Conservation (phyloP, 2,797 vertebrate species). For the Halcyon chelicuti region DNA sequence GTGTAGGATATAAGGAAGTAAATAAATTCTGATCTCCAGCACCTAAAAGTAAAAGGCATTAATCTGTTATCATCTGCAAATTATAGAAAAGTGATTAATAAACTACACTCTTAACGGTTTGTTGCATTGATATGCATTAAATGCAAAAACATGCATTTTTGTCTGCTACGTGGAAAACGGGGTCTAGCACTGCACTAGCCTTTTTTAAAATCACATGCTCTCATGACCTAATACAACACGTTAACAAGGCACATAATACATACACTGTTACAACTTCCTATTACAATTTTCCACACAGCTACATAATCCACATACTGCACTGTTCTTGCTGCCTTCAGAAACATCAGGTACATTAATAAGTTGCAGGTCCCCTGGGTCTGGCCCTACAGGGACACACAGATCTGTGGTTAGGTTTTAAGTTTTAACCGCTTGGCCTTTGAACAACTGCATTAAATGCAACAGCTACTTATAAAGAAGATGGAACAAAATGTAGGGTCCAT, state of each 20-base stretch:
- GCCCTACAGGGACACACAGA: neutral
- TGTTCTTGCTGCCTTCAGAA: neutral
- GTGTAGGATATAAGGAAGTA: conserved; percentile 88
- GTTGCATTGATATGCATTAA: neutral
- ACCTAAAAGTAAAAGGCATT: conserved; percentile 79
- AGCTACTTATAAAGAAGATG: neutral
- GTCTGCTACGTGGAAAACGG: neutral
- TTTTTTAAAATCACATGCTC: neutral
- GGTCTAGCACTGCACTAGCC: neutral
- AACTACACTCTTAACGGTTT: neutral
- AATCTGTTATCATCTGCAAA: neutral
- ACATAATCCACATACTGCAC: rapidly evolving
- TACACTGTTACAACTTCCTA: neutral
- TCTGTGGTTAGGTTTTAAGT: neutral
- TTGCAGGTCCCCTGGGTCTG: neutral
- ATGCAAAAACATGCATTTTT: neutral
- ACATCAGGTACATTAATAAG: neutral
- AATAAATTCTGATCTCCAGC: conserved; percentile 96
- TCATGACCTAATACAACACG: neutral
- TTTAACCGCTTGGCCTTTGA: neutral
- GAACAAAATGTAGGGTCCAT: neutral
- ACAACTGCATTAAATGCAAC: neutral
- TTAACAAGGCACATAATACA: neutral
- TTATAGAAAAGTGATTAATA: neutral
- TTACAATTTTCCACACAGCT: neutral